These are phyloP conservation scores for Drosophila triauraria DNA, from an alignment of 1,140 invertebrate genomes.

Conservation along the genomic window DNA sequence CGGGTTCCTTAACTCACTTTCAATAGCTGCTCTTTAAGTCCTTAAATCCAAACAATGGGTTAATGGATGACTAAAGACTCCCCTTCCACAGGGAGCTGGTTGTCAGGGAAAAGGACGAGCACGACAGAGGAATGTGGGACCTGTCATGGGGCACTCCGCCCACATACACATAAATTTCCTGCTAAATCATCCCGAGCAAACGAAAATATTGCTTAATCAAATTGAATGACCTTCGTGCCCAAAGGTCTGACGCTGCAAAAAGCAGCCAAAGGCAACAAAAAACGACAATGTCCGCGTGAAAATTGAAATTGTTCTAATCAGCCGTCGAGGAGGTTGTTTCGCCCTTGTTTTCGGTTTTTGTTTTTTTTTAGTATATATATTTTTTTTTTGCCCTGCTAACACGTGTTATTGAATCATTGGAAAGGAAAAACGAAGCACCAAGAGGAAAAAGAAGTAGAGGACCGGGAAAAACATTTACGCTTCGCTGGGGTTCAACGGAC, in stretches of 20 bases:
- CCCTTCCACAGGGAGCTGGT: not conserved
- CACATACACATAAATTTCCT: conserved; percentile 67
- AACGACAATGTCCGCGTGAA: conserved; percentile 65
- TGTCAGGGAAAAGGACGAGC: conserved; percentile 10
- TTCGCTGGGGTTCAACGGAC: conserved; percentile 68
- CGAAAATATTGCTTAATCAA: conserved; percentile 75
- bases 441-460: conserved; percentile 18
- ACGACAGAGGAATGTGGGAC: conserved; percentile 54
- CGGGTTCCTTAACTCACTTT: not conserved
- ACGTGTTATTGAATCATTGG: conserved; percentile 46
- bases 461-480: conserved; percentile 66
- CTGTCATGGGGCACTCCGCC: conserved; percentile 36
- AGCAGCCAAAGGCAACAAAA: conserved; percentile 13
- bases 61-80: conserved; percentile 20
- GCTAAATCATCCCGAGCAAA: conserved; percentile 73
- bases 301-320: conserved; percentile 80
- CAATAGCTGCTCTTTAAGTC: conserved; percentile 10
- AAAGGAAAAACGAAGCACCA: conserved; percentile 36
- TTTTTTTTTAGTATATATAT: too few relatives aligned
- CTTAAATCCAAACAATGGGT: conserved; percentile 34
- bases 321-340: conserved; percentile 34
- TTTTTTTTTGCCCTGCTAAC: conserved; percentile 27
- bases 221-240: conserved; percentile 60
- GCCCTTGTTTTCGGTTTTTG: conserved; percentile 6
- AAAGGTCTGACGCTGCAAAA: conserved; percentile 55